Evolutionary conservation across 2,888 invertebrate genomes (phyloP).

Genomic region (Pherbina coryleti): DNA sequence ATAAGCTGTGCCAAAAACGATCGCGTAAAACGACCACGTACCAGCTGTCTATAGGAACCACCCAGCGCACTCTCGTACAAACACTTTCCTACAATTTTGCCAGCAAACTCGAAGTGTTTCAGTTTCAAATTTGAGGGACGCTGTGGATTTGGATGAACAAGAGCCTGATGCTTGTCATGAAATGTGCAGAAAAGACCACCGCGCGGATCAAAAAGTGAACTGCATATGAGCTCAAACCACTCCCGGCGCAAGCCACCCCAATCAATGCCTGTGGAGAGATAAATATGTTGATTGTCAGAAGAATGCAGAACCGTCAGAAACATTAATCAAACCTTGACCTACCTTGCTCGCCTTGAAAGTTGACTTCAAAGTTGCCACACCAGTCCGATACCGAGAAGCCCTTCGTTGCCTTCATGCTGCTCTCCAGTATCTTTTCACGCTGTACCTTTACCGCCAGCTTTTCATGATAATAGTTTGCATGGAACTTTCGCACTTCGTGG

Average conservation of each 20-base stretch:
- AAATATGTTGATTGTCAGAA: background rate
- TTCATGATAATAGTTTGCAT: slow-evolving; percentile 89
- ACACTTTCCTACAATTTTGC: slow-evolving; percentile 94
- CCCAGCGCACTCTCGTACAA: slow-evolving; percentile 93
- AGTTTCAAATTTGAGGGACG: slow-evolving; percentile 83
- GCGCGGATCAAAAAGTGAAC: slow-evolving; percentile 86
- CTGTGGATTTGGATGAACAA: slow-evolving; percentile 90
- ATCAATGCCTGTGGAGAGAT: slow-evolving; percentile 80
- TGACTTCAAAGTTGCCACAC: slow-evolving; percentile 94
- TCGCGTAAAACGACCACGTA: slow-evolving; percentile 89
- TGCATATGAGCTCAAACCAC: slow-evolving; percentile 94
- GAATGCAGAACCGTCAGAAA: background rate
- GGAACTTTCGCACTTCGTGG: slow-evolving; percentile 85
- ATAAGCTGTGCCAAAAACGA: slow-evolving; percentile 95
- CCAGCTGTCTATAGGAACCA: slow-evolving; percentile 88
- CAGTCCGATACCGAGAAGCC: slow-evolving; percentile 89
- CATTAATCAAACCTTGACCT: too few relatives aligned
- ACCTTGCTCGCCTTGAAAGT: slow-evolving; percentile 95
- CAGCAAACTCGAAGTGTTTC: slow-evolving; percentile 93
- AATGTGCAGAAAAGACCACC: slow-evolving; percentile 87
- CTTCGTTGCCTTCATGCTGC: slow-evolving; percentile 87
- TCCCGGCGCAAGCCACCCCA: slow-evolving; percentile 95
- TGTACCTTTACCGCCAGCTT: slow-evolving; percentile 85
- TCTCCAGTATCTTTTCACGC: slow-evolving; percentile 84
- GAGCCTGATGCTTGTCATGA: slow-evolving; percentile 86